These are phyloP conservation scores for Rhogogaster chlorosoma DNA, from an alignment of 2,888 invertebrate species.

Conservation along the genomic window DNA sequence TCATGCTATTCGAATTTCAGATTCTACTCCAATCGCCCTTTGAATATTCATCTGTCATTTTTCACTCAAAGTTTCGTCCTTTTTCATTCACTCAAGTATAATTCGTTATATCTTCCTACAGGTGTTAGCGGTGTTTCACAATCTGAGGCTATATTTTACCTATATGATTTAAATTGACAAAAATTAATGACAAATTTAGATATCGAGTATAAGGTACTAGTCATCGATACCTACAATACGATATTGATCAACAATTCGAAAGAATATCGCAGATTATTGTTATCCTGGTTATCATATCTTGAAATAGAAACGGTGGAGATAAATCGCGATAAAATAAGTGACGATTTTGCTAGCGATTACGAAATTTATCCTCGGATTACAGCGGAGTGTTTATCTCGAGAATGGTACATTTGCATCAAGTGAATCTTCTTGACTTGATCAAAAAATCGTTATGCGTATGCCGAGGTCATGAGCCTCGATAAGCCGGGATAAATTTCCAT, in stretches of 20 bases:
- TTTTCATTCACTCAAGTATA: neutral
- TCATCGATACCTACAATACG: neutral
- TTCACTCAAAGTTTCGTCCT: neutral
- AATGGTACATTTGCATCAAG: slow-evolving; percentile 9
- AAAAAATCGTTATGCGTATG: slow-evolving; percentile 23
- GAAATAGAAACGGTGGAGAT: neutral
- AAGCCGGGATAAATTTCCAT: slow-evolving; percentile 46
- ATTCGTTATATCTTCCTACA: neutral
- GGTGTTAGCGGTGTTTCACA: neutral
- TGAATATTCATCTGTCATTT: neutral
- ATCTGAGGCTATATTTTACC: neutral
- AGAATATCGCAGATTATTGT: neutral
- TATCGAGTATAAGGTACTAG: neutral
- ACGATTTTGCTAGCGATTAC: neutral
- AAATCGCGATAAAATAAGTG: neutral
- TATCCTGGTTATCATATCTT: neutral
- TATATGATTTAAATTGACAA: neutral
- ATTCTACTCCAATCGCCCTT: neutral
- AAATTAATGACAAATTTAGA: neutral
- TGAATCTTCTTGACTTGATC: slow-evolving; percentile 14
- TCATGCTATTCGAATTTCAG: neutral
- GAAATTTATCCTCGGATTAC: neutral
- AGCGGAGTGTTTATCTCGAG: slow-evolving; percentile 11
- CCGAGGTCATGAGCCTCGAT: slow-evolving; percentile 40
- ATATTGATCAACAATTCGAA: neutral